phyloP scores from a whole-genome alignment of 2,888 invertebrate species.

The Agrypnus murinus region DNA sequence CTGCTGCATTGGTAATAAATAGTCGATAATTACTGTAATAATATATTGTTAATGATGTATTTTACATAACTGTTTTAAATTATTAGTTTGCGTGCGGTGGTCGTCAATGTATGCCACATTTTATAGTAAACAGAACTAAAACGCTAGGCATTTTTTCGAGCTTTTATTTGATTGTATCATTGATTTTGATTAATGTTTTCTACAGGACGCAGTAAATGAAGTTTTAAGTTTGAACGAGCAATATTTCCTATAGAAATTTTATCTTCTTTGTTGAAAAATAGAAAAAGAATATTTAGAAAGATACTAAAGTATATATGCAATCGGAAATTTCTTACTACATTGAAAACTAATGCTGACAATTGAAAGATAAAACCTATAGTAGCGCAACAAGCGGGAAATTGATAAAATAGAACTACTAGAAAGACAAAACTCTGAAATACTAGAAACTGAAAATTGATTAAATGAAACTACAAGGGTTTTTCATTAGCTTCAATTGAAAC shows the following conservation, averaged over 20 bases:
- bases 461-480: slow-evolving; percentile 42
- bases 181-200: slow-evolving; percentile 35
- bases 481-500: slow-evolving; percentile 38
- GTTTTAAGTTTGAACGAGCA: not conserved
- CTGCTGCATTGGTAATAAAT: slow-evolving; percentile 20
- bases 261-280: too few relatives aligned
- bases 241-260: too few relatives aligned
- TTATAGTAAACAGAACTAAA: slow-evolving; percentile 37
- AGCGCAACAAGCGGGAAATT: slow-evolving; percentile 34
- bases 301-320: not conserved
- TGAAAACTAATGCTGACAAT: slow-evolving; percentile 2
- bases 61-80: slow-evolving; percentile 46
- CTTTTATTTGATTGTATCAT: slow-evolving; percentile 37
- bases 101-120: slow-evolving; percentile 27
- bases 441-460: slow-evolving; percentile 37
- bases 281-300: too few relatives aligned
- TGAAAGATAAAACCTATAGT: slow-evolving; percentile 29
- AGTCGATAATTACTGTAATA: slow-evolving; percentile 41
- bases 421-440: slow-evolving; percentile 34
- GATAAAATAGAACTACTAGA: slow-evolving; percentile 27
- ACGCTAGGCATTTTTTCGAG: slow-evolving; percentile 24
- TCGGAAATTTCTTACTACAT: not conserved
- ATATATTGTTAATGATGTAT: slow-evolving; percentile 38
- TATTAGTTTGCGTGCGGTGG: slow-evolving; percentile 41
- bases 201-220: slow-evolving; percentile 6